phyloP scores from a whole-genome alignment of 2,113 vertebrate species.

The Notarius lentiginosus region DNA sequence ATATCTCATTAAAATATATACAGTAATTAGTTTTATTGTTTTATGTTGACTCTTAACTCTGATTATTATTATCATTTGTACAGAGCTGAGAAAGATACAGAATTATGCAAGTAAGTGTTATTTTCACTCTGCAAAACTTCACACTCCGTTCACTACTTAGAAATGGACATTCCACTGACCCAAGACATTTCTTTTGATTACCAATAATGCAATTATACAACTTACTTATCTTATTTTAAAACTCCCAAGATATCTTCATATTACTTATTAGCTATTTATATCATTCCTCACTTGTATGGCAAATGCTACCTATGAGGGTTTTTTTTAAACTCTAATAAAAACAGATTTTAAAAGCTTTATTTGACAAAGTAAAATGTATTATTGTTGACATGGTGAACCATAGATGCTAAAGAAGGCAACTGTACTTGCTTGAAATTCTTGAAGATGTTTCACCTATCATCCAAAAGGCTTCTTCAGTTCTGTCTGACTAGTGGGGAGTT shows the following conservation, averaged over 20 bases:
- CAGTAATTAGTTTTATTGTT: background rate
- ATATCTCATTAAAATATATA: background rate
- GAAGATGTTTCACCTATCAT: too few species aligned
- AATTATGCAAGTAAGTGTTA: slow-evolving; percentile 74
- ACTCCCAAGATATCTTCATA: background rate
- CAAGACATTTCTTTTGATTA: background rate
- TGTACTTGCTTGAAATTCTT: too few species aligned
- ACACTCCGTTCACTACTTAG: background rate
- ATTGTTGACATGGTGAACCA: background rate
- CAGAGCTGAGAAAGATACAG: slow-evolving; percentile 75
- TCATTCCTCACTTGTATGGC: background rate
- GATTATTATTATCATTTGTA: slow-evolving; percentile 8
- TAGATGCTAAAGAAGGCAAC: too few species aligned
- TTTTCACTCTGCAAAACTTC: background rate
- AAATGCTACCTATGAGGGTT: background rate
- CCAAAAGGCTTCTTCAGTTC: too few species aligned
- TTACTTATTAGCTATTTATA: background rate
- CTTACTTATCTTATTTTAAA: background rate
- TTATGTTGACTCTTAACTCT: slow-evolving; percentile 38
- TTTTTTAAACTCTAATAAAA: background rate
- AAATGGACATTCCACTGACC: background rate
- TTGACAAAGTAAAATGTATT: background rate
- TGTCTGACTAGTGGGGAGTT: too few species aligned
- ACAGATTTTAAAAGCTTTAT: background rate
- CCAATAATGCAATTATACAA: background rate